phyloP scores from a whole-genome alignment of 2,113 vertebrate species.

The Phycodurus eques region DNA sequence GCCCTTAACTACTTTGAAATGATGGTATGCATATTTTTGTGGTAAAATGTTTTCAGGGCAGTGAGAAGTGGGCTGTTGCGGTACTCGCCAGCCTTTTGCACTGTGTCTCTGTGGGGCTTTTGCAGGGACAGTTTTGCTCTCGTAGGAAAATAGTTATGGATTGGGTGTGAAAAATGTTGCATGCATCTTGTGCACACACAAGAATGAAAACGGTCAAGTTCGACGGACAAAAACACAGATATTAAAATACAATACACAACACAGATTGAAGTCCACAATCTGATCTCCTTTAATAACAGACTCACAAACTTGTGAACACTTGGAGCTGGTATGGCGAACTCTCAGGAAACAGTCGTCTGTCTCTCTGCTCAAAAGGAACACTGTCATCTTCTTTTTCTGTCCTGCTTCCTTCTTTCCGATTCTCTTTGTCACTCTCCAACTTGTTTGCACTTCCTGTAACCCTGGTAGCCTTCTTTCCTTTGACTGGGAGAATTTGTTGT shows the following conservation, averaged over 20 bases:
- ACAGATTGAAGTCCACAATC: slow-evolving; percentile 36
- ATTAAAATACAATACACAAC: slow-evolving; percentile 28
- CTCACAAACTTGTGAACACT: slow-evolving; percentile 36
- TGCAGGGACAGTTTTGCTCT: not conserved
- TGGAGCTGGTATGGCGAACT: slow-evolving; percentile 33
- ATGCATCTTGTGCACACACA: slow-evolving; percentile 43
- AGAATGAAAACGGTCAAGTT: slow-evolving; percentile 46
- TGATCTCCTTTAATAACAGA: slow-evolving; percentile 44
- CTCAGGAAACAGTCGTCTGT: slow-evolving; percentile 44
- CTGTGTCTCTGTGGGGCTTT: not conserved
- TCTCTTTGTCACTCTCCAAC: slow-evolving; percentile 56
- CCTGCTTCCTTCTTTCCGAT: slow-evolving; percentile 29
- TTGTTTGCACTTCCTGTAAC: slow-evolving; percentile 74
- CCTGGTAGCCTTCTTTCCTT: slow-evolving; percentile 64
- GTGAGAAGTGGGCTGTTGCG: not conserved
- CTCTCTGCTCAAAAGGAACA: slow-evolving; percentile 34
- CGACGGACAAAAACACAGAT: slow-evolving; percentile 6
- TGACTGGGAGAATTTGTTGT: slow-evolving; percentile 67
- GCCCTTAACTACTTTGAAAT: too few species aligned
- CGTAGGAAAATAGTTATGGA: not conserved
- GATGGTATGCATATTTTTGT: not conserved
- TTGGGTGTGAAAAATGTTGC: not conserved
- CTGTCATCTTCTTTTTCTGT: slow-evolving; percentile 41
- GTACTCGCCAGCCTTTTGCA: not conserved
- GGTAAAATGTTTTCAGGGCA: not conserved